Percentiles rank a stretch among this genome's conserved stretches.
phyloP scores from a whole-genome alignment of 1,140 invertebrate genomes.

The Orius insidiosus region DNA sequence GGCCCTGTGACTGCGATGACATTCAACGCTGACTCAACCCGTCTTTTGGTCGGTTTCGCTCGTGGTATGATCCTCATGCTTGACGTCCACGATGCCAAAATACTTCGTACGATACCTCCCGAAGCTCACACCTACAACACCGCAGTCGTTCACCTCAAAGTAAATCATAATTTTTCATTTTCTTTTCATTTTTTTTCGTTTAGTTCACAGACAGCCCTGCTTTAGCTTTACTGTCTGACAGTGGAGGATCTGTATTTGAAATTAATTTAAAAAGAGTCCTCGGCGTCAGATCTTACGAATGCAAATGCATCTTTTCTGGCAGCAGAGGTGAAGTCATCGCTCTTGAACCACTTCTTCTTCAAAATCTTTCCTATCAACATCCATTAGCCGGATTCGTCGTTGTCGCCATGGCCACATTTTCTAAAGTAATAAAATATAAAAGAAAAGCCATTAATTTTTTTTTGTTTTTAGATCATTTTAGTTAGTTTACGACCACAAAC shows the following conservation, averaged over 20 bases:
- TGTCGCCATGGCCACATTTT: slow-evolving; percentile 81
- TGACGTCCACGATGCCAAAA: slow-evolving; percentile 56
- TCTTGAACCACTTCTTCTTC: slow-evolving; percentile 64
- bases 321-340: slow-evolving; percentile 86
- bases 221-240: slow-evolving; percentile 75
- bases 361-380: slow-evolving; percentile 41
- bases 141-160: slow-evolving; percentile 40
- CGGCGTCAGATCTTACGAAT: slow-evolving; percentile 72
- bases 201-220: slow-evolving; percentile 58
- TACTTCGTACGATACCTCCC: slow-evolving; percentile 53
- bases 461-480: slow-evolving; percentile 47
- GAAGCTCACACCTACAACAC: slow-evolving; percentile 17
- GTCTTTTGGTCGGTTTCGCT: slow-evolving; percentile 73
- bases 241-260: slow-evolving; percentile 94
- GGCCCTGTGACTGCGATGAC: slow-evolving; percentile 53
- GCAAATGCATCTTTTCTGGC: slow-evolving; percentile 79
- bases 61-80: slow-evolving; percentile 73
- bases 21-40: slow-evolving; percentile 71
- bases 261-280: slow-evolving; percentile 77
- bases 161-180: slow-evolving; percentile 27
- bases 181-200: slow-evolving; percentile 17
- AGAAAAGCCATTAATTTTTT: slow-evolving; percentile 4
- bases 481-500: slow-evolving; percentile 65
- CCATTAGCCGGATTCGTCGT: slow-evolving; percentile 57
- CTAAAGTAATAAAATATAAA: slow-evolving; percentile 41